These are phyloP conservation scores for Hiodon tergisus DNA, from an alignment of 2,113 vertebrate genomes.

Conservation along the genomic window DNA sequence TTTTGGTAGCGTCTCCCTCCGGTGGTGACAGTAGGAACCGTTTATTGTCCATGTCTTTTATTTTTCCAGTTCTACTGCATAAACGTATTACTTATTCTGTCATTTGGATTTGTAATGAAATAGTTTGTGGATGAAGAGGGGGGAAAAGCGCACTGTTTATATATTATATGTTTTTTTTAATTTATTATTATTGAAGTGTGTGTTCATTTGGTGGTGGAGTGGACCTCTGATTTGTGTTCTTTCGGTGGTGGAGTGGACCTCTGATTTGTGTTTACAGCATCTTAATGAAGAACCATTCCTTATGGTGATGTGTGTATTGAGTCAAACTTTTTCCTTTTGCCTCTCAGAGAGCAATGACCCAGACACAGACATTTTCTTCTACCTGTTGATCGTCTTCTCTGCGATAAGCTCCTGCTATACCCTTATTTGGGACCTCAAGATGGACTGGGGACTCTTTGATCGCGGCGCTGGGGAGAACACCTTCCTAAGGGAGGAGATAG, in stretches of 20 bases:
- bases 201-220: no score
- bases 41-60: neutral
- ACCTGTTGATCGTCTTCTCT: slow-evolving; percentile 86
- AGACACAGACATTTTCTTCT: slow-evolving; percentile 85
- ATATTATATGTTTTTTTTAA: no score
- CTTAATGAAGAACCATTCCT: neutral
- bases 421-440: slow-evolving; percentile 97
- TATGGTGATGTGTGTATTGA: neutral
- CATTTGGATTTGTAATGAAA: no score
- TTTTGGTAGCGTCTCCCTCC: slow-evolving; percentile 42
- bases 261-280: neutral
- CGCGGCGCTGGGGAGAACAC: slow-evolving; percentile 92
- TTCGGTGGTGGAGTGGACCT: neutral
- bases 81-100: no score
- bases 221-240: neutral
- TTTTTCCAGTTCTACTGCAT: neutral
- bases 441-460: slow-evolving; percentile 99
- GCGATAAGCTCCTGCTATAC: slow-evolving; percentile 91
- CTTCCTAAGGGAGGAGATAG: slow-evolving; percentile 95
- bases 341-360: slow-evolving; percentile 73
- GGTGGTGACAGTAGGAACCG: slow-evolving; percentile 33
- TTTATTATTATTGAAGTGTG: no score
- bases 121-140: no score
- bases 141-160: no score
- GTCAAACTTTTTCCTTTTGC: slow-evolving; percentile 20